Base-by-base conservation (phyloP, 2,113 vertebrate genomes). In the Dolichallabes microphthalmus region DNA sequence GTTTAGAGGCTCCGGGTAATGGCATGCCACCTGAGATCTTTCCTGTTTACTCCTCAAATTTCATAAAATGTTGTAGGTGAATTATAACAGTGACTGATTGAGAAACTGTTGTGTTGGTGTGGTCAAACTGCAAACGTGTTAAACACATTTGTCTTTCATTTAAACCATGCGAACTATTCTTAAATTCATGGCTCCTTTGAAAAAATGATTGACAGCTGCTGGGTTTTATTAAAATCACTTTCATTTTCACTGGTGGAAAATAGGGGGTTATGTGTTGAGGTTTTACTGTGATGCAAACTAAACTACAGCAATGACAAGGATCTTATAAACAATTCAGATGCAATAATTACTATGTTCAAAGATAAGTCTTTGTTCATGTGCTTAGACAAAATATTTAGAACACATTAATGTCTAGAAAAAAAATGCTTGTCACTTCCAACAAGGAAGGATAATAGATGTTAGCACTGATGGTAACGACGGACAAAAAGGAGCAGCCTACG, bases 21-120 rank as follows among this genome's bases (percentile, higher is more conserved):
- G 91, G 89, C 88, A 82, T 89, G 93, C 90, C 93, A 91, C 91
- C 69, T 87, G 93, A 93, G 93, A 90, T 90, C 91, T 93, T 92
- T 91, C 91, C 90, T 95, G 92, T 95, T 95, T 95, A 92, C 94
- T 90, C 87, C 93, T 93, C 93, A 95, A 94, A 95, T 94, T 95
- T 94, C 93, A 94, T 90, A 91, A 90, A 90, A 93, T 91, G 92
- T 92, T 93, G 89, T 91, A 87, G 88, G 87, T 87, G 92, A 91
- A 90, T 91, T 93, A 93, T 94, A 93, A 89, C 66, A 88, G 91
- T 90, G 89, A 92, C 86, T 55, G 90, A 92, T 92, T 89, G 90
- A 90, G 85, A 50, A 91, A 87, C 79, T 87, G 85, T 88, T 87
- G 85, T 88, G 84, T 77, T 85, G 17, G 52, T 76, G 55, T 55